phyloP scores from a whole-genome alignment of 1,140 invertebrate genomes.

The Coelopa frigida region DNA sequence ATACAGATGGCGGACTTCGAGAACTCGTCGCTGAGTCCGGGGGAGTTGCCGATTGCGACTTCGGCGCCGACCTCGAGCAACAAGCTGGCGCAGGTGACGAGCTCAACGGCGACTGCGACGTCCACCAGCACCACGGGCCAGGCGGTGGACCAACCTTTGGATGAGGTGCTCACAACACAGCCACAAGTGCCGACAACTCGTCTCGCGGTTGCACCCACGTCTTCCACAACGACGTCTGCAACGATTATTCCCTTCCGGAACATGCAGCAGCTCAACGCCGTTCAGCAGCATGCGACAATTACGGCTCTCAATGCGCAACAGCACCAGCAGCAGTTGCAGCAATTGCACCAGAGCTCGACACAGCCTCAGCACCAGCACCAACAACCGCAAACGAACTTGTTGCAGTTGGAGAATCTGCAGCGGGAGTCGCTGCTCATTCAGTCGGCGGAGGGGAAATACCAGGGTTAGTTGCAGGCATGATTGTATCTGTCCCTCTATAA shows the following conservation, averaged over 20 bases:
- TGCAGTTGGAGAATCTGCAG: slow-evolving; percentile 14
- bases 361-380: background rate
- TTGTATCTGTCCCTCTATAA: background rate
- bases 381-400: slow-evolving; percentile 7
- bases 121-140: background rate
- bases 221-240: background rate
- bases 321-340: background rate
- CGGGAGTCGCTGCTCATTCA: slow-evolving; percentile 24
- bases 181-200: background rate
- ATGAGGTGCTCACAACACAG: background rate
- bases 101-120: background rate
- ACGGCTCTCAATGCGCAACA: too few relatives aligned
- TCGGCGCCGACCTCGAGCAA: background rate
- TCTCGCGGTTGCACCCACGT: background rate
- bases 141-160: background rate
- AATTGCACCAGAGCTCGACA: background rate
- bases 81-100: background rate
- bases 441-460: slow-evolving; percentile 30
- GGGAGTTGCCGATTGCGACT: slow-evolving; percentile 4
- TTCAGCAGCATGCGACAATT: too few relatives aligned
- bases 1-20: slow-evolving; percentile 17
- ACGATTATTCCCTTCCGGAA: too few relatives aligned
- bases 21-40: slow-evolving; percentile 8
- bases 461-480: slow-evolving; percentile 20
- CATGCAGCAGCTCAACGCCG: too few relatives aligned